These are phyloP conservation scores for Phoenicopterus ruber DNA, from an alignment of 2,113 vertebrate genomes.

Conservation along the genomic window DNA sequence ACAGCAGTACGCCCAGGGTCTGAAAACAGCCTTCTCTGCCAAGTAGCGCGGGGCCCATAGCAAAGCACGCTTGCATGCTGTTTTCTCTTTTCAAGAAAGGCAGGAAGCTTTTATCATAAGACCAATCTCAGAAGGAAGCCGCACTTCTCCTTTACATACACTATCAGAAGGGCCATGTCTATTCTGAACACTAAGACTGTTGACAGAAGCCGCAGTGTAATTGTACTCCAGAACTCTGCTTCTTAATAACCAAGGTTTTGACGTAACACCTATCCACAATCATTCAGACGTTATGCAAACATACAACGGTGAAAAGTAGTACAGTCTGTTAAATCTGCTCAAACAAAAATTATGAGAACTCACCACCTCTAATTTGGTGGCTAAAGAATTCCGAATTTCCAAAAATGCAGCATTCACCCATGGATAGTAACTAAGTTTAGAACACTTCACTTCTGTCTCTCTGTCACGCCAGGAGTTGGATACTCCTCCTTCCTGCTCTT, in stretches of 20 bases:
- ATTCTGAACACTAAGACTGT: background rate
- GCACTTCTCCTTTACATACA: background rate
- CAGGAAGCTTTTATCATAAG: background rate
- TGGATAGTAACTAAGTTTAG: background rate
- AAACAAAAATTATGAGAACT: background rate
- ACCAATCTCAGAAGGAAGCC: background rate
- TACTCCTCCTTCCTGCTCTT: background rate
- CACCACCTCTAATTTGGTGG: background rate
- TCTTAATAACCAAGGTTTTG: background rate
- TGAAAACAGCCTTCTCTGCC: background rate
- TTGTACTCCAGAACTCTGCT: background rate
- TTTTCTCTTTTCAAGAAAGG: background rate
- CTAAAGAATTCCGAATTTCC: background rate
- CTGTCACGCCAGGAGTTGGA: background rate
- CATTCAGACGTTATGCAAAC: background rate
- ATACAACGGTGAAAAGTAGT: accelerated
- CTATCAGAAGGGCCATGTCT: background rate
- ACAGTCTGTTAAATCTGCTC: background rate
- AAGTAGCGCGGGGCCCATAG: accelerated
- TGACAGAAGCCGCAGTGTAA: background rate
- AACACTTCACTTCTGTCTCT: background rate
- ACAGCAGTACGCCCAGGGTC: background rate
- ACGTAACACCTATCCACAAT: background rate
- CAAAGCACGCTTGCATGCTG: background rate
- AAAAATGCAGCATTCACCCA: background rate